Base-by-base conservation (phyloP, 2,797 vertebrate species). In the Apodemus agrarius region DNA sequence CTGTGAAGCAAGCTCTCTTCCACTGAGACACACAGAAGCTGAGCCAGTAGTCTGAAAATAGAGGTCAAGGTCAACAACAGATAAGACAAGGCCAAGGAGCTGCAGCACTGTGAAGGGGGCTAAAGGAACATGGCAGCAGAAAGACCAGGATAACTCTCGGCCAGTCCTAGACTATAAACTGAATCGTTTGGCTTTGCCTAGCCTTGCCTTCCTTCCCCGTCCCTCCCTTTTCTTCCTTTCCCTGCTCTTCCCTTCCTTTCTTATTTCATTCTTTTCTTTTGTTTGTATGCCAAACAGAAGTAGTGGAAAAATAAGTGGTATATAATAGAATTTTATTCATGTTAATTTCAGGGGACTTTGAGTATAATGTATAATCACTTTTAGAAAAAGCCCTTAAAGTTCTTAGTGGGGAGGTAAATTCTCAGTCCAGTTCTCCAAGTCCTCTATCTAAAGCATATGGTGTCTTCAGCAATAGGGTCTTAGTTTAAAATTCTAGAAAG, bases 271-370 rank as follows among this genome's bases (percentile, higher is more conserved):
- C 67, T n/a, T 67, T n/a, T 79, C 59, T 22, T 95, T 83, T 14
- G 2, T 46, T 85, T 79, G 75, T 21, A 65, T 13, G 80, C 10
- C 84, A 88, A 92, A 72, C 4, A 14, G 69, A 90, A 93, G 92
- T 65, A 88, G n/a, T 78, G 29, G 31, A 74, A 78, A 94, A 59
- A 76, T 29, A 43, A 75, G 6, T 72, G 69, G 92, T 2, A 57
- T 34, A 84, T 83, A 63, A 90, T 49, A 67, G 1, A 31, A 93
- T 75, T 91, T 91, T 57, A 78, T 85, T 29, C 57, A 24, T 83
- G 22, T 81, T 82, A 91, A 95, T 72, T 96, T 94, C 40, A 79
- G 29, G 10, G 67, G 63, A 87, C 19, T 82, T 14, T 94, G 40
- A 78, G 59, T 61, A 40, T 40, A 12, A 43, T 89, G 91, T 78